These are phyloP conservation scores for Nemoura dubitans DNA, from an alignment of 2,888 invertebrate genomes.

Conservation along the genomic window DNA sequence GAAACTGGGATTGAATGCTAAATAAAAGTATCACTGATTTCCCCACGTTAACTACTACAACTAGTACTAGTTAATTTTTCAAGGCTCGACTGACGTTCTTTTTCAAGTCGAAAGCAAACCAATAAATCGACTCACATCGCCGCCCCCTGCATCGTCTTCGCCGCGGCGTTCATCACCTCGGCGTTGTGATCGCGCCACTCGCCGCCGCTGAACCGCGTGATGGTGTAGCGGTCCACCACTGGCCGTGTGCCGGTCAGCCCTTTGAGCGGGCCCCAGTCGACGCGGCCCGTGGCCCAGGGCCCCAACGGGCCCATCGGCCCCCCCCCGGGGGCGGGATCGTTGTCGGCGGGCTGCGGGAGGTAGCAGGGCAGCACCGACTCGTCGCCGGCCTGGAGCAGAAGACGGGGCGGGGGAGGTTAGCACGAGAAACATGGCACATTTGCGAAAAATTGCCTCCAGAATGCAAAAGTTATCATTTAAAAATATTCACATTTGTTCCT, in stretches of 20 bases:
- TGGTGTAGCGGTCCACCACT: conserved; percentile 77
- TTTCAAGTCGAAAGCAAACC: too few species aligned
- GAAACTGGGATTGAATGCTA: too few species aligned
- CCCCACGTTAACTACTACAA: too few species aligned
- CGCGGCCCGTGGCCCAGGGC: conserved; percentile 77
- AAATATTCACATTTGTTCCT: too few species aligned
- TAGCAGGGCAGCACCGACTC: conserved; percentile 62
- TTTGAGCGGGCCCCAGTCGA: conserved; percentile 76
- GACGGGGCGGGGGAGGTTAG: too few species aligned
- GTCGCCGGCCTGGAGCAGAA: conserved; percentile 40
- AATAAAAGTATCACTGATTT: too few species aligned
- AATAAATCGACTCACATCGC: conserved; percentile 64
- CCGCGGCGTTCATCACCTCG: conserved; percentile 62
- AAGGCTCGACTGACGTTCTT: too few species aligned
- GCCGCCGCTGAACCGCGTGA: conserved; percentile 75
- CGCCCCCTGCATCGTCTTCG: conserved; percentile 64
- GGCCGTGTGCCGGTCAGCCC: conserved; percentile 75
- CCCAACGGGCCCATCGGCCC: conserved; percentile 56
- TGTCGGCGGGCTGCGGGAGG: conserved; percentile 63
- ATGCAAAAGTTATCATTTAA: too few species aligned
- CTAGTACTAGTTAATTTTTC: too few species aligned
- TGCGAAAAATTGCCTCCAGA: too few species aligned
- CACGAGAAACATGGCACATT: too few species aligned
- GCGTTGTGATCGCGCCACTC: conserved; percentile 76
- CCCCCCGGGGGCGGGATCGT: conserved; percentile 53